Evolutionary conservation across 2,888 invertebrate species (phyloP), one percentile per base, ranked within the genome.

Genomic region (Pecten maximus): DNA sequence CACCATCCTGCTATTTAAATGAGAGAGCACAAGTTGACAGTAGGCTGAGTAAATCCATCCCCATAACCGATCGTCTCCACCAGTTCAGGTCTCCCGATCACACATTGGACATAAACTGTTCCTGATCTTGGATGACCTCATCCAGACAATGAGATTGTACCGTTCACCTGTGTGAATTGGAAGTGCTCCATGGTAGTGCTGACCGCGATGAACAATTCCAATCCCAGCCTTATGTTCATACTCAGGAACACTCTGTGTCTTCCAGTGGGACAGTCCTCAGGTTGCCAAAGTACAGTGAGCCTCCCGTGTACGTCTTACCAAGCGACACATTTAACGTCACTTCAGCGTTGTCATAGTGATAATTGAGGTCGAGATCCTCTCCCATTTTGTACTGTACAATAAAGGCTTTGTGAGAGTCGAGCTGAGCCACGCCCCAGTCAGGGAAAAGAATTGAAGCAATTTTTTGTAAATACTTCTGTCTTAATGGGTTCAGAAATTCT

Each of bases 281-380:
- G 19, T 94, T 92, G 16, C 96, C 96, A 93, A 97, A 97, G 92
- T 96, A 97, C 10, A 97, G 93, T 40, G 95, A 94, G 23, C 97
- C 97, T 12, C 96, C 97, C 40, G 93, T 93, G 94, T 96, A 97
- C 12, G 94, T 93, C 54, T 95, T 94, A n/a, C 95, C 95, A 16
- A 97, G 94, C 40, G 96, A 96, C n/a, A 97, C 94, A 94, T 97
- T 97, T 16, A 97, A 90, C 2, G 97, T 97, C 8, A 97, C 95
- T 94, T 97, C 97, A 40, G 97, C 96, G 92, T 97, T 97, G 94
- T 97, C 97, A 94, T 95, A 97, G 94, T 97, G 97, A 93, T 95
- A 96, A 89, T 94, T 94, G 23, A 97, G 95, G 90, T 97, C 96
- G 40, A 92, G 91, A 94, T 97, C 97, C 89, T 96, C 94, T 4